Evolutionary conservation across 2,113 vertebrate genomes (phyloP).

Genomic region (Osmerus mordax): DNA sequence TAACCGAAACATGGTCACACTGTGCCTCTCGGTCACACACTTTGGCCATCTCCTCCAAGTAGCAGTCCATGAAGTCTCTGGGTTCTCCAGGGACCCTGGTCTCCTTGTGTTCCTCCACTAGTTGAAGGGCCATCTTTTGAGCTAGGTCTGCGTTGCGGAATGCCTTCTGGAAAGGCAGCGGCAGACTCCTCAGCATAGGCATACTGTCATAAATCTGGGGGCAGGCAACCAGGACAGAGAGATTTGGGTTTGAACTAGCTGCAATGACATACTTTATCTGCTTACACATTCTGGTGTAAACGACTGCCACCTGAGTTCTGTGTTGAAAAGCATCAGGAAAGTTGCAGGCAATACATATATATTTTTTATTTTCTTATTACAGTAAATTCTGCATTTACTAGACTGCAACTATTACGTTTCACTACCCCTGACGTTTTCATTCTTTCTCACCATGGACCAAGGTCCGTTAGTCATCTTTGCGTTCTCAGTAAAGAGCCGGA

Average conservation of each 20-base stretch:
- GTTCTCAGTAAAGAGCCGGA: constrained; percentile 20
- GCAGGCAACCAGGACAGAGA: neutral
- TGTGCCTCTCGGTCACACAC: neutral
- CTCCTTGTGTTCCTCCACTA: constrained; percentile 37
- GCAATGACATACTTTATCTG: neutral
- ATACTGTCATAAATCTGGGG: constrained; percentile 37
- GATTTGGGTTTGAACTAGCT: neutral
- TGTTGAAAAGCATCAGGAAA: too few relatives aligned
- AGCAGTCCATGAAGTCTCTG: constrained; percentile 51
- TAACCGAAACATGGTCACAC: too few relatives aligned
- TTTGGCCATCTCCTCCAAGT: constrained; percentile 53
- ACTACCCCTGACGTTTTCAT: neutral
- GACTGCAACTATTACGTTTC: neutral
- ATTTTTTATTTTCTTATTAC: neutral
- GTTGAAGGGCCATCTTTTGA: constrained; percentile 16
- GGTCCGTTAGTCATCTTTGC: constrained; percentile 36
- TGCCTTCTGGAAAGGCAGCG: constrained; percentile 43
- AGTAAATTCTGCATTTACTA: neutral
- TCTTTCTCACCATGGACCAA: constrained; percentile 36
- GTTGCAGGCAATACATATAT: too few relatives aligned
- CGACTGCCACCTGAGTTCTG: too few relatives aligned
- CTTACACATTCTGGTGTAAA: neutral
- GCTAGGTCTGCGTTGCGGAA: constrained; percentile 18
- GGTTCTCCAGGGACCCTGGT: constrained; percentile 39
- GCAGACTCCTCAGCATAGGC: constrained; percentile 29